phyloP scores from a whole-genome alignment of 2,888 invertebrate genomes.

The Aspidapion aeneum region DNA sequence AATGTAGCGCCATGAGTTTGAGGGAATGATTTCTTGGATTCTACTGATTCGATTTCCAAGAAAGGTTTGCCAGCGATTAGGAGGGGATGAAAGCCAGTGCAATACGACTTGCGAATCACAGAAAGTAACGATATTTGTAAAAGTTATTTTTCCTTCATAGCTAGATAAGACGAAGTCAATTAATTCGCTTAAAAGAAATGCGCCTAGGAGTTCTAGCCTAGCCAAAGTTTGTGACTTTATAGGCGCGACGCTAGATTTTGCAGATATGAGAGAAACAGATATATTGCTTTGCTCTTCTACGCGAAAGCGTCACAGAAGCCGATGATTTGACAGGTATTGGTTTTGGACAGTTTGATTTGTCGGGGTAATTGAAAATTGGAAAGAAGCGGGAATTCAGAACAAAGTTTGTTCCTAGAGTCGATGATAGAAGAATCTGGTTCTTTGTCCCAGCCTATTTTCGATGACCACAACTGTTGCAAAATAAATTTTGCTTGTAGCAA shows the following conservation, averaged over 20 bases:
- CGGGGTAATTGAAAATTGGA: constrained; percentile 1
- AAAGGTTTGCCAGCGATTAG: constrained; percentile 1
- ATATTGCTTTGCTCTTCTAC: not conserved
- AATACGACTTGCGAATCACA: not conserved
- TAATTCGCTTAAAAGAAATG: not conserved
- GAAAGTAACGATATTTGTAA: not conserved
- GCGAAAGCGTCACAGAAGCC: constrained; percentile 5
- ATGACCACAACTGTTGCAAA: constrained; percentile 4
- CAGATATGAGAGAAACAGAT: not conserved
- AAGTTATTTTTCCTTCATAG: not conserved
- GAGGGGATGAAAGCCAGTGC: not conserved
- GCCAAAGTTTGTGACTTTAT: not conserved
- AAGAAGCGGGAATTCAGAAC: constrained; percentile 5
- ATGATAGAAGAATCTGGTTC: too few species aligned
- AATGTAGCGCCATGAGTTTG: constrained; percentile 3
- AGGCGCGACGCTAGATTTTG: not conserved
- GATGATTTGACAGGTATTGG: constrained; percentile 1
- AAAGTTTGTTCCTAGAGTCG: constrained; percentile 4
- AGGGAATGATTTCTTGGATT: constrained; percentile 5
- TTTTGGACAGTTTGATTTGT: constrained; percentile 8
- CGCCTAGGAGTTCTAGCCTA: not conserved
- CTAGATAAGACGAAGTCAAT: not conserved
- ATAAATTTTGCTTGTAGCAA: constrained; percentile 6
- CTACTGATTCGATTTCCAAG: constrained; percentile 1
- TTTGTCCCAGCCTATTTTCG: too few species aligned